phyloP scores from a whole-genome alignment of 1,140 invertebrate genomes.

The Penaeus indicus region DNA sequence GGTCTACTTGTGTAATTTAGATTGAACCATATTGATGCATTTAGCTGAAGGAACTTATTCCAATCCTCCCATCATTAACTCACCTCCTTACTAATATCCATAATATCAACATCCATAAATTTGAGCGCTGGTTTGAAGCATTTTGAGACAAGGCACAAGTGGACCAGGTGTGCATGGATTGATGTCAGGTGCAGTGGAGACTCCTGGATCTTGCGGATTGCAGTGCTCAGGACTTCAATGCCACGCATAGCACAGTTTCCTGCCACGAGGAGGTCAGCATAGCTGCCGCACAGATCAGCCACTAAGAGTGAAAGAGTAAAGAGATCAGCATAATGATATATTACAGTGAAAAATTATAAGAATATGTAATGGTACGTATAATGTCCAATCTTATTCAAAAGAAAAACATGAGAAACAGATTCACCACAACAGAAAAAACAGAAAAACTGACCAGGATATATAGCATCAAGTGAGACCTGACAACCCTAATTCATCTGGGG shows the following conservation, averaged over 20 bases:
- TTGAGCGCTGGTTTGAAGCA: slow-evolving; percentile 92
- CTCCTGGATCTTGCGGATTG: slow-evolving; percentile 90
- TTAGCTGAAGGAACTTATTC: slow-evolving; percentile 50
- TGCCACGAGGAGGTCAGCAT: slow-evolving; percentile 58
- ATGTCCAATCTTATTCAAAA: no score
- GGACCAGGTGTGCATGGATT: slow-evolving; percentile 93
- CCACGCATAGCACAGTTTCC: slow-evolving; percentile 74
- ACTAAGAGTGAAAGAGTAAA: slow-evolving; percentile 22
- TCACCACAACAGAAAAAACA: no score
- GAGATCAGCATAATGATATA: slow-evolving; percentile 76
- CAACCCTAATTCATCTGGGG: no score
- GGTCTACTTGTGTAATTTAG: no score
- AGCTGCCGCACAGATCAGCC: slow-evolving; percentile 63
- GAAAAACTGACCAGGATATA: no score
- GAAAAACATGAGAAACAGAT: no score
- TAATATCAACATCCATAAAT: slow-evolving; percentile 91
- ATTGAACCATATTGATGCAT: neutral
- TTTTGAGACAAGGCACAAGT: slow-evolving; percentile 91
- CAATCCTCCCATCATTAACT: neutral
- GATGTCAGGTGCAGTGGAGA: slow-evolving; percentile 91
- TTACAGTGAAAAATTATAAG: no score
- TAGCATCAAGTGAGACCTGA: no score
- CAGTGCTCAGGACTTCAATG: slow-evolving; percentile 85
- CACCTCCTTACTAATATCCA: slow-evolving; percentile 85
- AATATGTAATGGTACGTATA: neutral